Evolutionary conservation across 2,888 invertebrate species (phyloP), one percentile per base, ranked within the genome.

Genomic region (Agonopterix alstromeriana): DNA sequence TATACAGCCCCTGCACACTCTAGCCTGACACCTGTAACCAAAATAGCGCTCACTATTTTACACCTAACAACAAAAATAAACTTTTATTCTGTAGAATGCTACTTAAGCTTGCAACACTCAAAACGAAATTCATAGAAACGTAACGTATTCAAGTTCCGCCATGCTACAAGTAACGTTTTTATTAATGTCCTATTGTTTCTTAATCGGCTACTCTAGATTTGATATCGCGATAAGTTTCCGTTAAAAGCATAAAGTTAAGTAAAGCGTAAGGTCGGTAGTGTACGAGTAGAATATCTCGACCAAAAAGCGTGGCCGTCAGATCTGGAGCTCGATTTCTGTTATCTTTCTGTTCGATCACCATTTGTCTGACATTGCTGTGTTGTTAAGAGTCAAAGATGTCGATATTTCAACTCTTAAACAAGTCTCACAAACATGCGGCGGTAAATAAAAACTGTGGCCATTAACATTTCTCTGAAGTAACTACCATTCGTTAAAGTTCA

Each of bases 171-270:
- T 57, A 60, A 57, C 57, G 63, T 73, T 81, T 83, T 80, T 80
- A 83, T 82, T 83, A 78, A 82, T 77, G 77, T 77, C 67, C 86
- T 74, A 86, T 87, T 85, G 87, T 86, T 85, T 80, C 76, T 71
- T 82, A 82, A 84, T 85, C 81, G 65, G 70, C 70, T 70, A 65
- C 48, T 76, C 68, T 63, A 70, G 81, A 84, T 83, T 79, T 77
- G 71, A 79, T 81, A 75, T 63, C 63, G 65, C 71, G 82, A 85
- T 83, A 86, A 80, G 73, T 79, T 76, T 77, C 68, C 71, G 73
- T 78, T 81, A 80, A 82, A 83, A 80, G 73, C 73, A 73, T 77
- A 77, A 73, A 75, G 73, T 77, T 74, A 68, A 70, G 68, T 67
- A 72, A 71, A 73, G 64, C 73, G 67, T 73, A 75, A 74, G 71